Conservation (phyloP, 2,797 vertebrate species). For the Euphonia xanthogaster region DNA sequence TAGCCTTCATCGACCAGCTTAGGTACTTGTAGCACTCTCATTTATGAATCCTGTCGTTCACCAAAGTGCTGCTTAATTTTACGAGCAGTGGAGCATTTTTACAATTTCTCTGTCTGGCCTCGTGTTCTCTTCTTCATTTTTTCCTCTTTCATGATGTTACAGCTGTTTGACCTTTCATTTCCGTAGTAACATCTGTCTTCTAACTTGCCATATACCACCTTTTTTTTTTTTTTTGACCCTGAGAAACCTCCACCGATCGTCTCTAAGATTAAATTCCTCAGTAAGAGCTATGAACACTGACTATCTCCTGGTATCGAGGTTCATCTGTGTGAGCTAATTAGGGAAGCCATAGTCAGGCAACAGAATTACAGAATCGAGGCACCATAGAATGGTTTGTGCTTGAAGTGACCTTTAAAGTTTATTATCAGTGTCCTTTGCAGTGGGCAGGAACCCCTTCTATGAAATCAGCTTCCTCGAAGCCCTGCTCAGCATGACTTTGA, state of each 20-base stretch:
- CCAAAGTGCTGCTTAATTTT: background rate
- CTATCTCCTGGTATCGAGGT: background rate
- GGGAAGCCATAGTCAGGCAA: background rate
- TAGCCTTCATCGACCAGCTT: background rate
- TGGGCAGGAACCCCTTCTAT: background rate
- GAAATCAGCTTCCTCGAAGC: background rate
- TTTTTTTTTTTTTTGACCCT: background rate
- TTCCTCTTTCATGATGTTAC: background rate
- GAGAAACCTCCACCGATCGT: background rate
- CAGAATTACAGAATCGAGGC: background rate
- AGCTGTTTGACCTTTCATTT: background rate
- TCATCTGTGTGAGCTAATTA: background rate
- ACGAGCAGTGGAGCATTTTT: background rate
- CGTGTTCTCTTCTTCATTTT: background rate
- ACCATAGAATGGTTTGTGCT: background rate
- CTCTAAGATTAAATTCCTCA: background rate
- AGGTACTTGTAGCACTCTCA: background rate
- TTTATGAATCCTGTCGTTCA: background rate
- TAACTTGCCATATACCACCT: background rate
- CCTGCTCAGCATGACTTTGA: background rate
- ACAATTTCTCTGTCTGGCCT: background rate
- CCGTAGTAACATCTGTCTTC: background rate
- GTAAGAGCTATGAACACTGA: background rate
- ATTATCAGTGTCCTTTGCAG: background rate
- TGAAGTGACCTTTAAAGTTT: background rate